Percentiles rank a stretch among this genome's conserved stretches.
Evolutionary conservation across 2,113 vertebrate species (phyloP).

Genomic region (Chloebia gouldiae): DNA sequence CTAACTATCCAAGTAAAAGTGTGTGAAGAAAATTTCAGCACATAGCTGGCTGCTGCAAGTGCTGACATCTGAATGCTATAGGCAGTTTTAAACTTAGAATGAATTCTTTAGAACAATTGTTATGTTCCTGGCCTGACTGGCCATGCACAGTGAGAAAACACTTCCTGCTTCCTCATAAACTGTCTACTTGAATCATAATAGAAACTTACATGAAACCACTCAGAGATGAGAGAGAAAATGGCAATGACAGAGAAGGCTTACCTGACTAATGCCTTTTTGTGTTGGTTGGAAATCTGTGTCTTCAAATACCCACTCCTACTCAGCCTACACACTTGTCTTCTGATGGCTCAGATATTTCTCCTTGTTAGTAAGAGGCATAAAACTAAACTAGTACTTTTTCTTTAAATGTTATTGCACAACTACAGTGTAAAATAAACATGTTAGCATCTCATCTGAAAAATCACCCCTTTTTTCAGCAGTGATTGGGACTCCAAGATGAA

Average conservation of each 20-base stretch:
- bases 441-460: not conserved
- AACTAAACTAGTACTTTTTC: not conserved
- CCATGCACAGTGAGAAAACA: not conserved
- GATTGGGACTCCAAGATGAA: not conserved
- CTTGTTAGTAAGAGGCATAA: not conserved
- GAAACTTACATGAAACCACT: not conserved
- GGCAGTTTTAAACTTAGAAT: not conserved
- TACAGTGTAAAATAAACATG: not conserved
- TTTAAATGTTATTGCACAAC: not conserved
- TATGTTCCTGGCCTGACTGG: not conserved
- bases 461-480: not conserved
- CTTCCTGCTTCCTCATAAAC: not conserved
- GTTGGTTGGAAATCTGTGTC: not conserved
- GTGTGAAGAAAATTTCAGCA: conserved; percentile 28
- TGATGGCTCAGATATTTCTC: not conserved
- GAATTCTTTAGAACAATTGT: not conserved
- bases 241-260: not conserved
- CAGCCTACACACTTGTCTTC: not conserved
- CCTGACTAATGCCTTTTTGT: not conserved
- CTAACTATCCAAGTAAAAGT: conserved; percentile 44
- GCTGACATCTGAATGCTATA: not conserved
- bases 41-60: not conserved
- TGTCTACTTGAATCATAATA: not conserved
- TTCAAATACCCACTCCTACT: conserved; percentile 3
- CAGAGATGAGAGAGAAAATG: not conserved